These are phyloP conservation scores for Alentia gelatinosa DNA, from an alignment of 2,888 invertebrate genomes.

Conservation along the genomic window DNA sequence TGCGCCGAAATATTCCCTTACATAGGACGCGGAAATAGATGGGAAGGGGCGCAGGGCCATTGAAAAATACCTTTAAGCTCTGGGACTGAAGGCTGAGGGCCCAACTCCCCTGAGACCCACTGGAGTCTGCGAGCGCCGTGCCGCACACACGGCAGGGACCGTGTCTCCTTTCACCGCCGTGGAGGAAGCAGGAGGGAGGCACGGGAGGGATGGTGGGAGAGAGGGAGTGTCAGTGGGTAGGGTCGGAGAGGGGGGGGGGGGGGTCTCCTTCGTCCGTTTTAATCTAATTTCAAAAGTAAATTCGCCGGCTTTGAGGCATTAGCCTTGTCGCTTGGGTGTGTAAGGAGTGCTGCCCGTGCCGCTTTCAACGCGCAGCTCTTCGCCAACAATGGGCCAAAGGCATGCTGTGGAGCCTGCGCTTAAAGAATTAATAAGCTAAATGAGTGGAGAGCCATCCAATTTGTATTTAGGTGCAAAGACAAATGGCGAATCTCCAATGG, in stretches of 20 bases:
- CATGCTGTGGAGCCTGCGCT: background rate
- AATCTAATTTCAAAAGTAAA: slow-evolving; percentile 3
- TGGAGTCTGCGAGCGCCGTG: too few species aligned
- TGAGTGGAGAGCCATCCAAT: background rate
- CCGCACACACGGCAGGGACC: too few species aligned
- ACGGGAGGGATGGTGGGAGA: too few species aligned
- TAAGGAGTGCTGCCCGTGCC: background rate
- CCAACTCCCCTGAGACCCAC: too few species aligned
- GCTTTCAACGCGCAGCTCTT: background rate
- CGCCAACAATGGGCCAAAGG: background rate
- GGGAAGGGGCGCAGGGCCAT: too few species aligned
- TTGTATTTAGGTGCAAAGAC: background rate
- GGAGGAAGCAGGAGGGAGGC: too few species aligned
- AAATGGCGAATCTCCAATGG: background rate
- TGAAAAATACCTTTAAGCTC: too few species aligned
- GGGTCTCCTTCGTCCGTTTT: background rate
- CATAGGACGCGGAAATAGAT: too few species aligned
- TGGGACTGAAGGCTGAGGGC: too few species aligned
- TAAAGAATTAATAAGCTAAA: background rate
- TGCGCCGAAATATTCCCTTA: too few species aligned
- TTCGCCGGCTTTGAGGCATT: background rate
- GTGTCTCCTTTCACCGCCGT: too few species aligned
- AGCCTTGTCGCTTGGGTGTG: background rate
- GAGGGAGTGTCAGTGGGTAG: too few species aligned
- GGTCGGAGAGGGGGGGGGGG: background rate